Percentiles rank a stretch among this genome's conserved stretches.
phyloP scores from a whole-genome alignment of 1,140 invertebrate genomes.

The Saccostrea glomerata region DNA sequence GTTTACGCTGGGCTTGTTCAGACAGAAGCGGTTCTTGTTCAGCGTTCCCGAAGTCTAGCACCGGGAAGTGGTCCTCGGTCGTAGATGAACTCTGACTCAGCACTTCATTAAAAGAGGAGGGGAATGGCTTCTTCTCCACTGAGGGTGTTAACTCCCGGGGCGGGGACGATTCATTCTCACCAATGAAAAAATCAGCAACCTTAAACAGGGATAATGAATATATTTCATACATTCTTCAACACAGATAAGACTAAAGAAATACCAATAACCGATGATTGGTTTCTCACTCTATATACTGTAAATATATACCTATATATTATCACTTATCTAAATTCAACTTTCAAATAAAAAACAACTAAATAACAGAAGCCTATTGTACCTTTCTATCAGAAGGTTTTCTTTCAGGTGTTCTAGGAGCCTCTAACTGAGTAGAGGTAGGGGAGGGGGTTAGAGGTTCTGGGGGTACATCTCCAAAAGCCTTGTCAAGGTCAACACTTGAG shows the following conservation, averaged over 20 bases:
- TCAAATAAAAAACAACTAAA: too few species aligned
- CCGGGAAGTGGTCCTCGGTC: background rate
- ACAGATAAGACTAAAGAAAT: background rate
- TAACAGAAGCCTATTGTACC: background rate
- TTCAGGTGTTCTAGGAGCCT: background rate
- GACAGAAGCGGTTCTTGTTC: constrained; percentile 12
- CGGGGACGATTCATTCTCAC: constrained; percentile 9
- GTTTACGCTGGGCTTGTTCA: background rate
- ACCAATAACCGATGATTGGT: background rate
- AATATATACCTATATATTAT: too few species aligned
- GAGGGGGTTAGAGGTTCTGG: background rate
- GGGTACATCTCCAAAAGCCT: background rate
- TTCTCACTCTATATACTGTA: too few species aligned
- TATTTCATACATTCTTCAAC: background rate
- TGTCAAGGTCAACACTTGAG: constrained; percentile 27
- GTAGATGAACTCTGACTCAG: background rate
- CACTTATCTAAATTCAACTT: too few species aligned
- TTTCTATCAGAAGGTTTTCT: background rate
- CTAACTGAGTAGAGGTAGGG: background rate
- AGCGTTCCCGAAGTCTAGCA: background rate
- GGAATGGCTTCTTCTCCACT: background rate
- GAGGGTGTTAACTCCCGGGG: background rate
- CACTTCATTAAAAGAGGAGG: background rate
- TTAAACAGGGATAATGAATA: background rate
- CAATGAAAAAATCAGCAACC: constrained; percentile 26